Percentiles rank a stretch among this genome's conserved stretches.
These are phyloP conservation scores for Metopolophium dirhodum DNA, from an alignment of 1,140 invertebrate species.

Conservation along the genomic window DNA sequence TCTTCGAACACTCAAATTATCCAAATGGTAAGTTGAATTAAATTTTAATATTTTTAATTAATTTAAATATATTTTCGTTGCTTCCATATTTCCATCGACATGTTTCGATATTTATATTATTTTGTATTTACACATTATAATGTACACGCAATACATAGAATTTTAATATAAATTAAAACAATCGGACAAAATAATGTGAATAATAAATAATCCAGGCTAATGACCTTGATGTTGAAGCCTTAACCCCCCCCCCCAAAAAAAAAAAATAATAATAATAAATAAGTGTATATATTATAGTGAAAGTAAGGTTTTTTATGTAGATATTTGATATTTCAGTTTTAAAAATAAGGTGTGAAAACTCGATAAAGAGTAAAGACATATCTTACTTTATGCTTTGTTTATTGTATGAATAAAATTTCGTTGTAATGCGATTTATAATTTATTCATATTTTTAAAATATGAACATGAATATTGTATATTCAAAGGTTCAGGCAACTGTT, in stretches of 20 bases:
- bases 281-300: not conserved
- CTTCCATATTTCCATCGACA: not conserved
- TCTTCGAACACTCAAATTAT: not conserved
- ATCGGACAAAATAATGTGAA: not conserved
- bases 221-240: too few relatives aligned
- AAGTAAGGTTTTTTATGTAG: not conserved
- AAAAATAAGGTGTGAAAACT: not conserved
- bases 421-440: not conserved
- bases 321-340: not conserved
- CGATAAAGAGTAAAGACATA: not conserved
- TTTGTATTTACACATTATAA: not conserved
- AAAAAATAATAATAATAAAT: not conserved
- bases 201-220: not conserved
- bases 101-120: not conserved
- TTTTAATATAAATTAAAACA: not conserved
- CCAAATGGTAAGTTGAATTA: slow-evolving; percentile 5
- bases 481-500: not conserved
- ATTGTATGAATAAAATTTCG: not conserved
- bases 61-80: not conserved
- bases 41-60: not conserved
- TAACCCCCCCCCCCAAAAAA: too few relatives aligned
- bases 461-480: not conserved
- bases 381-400: slow-evolving; percentile 5
- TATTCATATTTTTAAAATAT: slow-evolving; percentile 7
- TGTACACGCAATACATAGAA: not conserved